Percentiles rank a stretch among this genome's conserved stretches.
Conservation (phyloP, 2,113 vertebrate genomes). For the mouse (Mus musculus) region DNA sequence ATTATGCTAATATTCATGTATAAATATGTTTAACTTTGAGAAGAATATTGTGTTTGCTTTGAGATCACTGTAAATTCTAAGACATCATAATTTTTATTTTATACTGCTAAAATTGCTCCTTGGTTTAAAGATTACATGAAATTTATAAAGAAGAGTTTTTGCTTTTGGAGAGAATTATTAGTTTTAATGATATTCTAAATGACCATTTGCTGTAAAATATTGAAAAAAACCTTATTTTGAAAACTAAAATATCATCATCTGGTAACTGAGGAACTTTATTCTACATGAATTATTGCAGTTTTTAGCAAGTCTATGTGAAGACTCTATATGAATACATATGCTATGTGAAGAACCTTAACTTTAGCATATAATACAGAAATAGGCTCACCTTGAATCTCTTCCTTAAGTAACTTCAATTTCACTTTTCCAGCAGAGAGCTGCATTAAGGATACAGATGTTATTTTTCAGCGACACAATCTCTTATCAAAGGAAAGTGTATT, state of each 20-base stretch:
- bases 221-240: conserved; percentile 33
- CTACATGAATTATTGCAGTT: background rate
- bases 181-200: conserved; percentile 23
- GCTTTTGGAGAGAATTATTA: background rate
- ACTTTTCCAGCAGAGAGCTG: conserved; percentile 91
- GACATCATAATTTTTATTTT: conserved; percentile 19
- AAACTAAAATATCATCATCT: conserved; percentile 9
- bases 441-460: conserved; percentile 64
- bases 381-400: conserved; percentile 87
- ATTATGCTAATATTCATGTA: conserved; percentile 11
- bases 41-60: conserved; percentile 18
- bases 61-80: conserved; percentile 4
- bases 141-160: background rate
- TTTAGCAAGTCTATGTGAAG: conserved; percentile 2
- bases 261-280: background rate
- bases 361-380: conserved; percentile 2
- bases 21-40: background rate
- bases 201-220: background rate
- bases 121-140: conserved; percentile 22
- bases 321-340: background rate
- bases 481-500: conserved; percentile 42
- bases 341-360: background rate
- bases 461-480: conserved; percentile 10
- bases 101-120: background rate
- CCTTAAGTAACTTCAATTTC: conserved; percentile 92